A percentile compares a stretch with the other conserved stretches of the same genome.
Evolutionary conservation across 2,797 vertebrate genomes (phyloP).

Genomic region (Esox masquinongy): DNA sequence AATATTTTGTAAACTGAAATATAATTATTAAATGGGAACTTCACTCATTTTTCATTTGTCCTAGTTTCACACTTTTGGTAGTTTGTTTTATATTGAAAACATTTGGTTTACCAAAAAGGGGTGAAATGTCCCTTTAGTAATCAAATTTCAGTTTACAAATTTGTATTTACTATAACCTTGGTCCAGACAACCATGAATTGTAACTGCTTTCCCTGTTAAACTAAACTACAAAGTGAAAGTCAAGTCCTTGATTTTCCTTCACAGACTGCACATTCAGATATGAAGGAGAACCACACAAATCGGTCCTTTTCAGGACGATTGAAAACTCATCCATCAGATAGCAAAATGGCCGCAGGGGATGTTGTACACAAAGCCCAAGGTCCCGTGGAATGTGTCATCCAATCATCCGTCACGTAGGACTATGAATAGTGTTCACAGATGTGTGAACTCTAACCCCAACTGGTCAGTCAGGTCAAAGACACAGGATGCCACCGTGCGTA

Average conservation of each 20-base stretch:
- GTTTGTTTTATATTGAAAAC: too few relatives aligned
- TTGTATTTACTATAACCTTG: too few relatives aligned
- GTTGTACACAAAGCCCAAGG: neutral
- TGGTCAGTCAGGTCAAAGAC: conserved; percentile 37
- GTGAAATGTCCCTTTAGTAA: too few relatives aligned
- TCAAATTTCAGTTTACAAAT: too few relatives aligned
- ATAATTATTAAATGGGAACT: too few relatives aligned
- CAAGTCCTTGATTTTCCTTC: conserved; percentile 34
- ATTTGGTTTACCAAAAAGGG: too few relatives aligned
- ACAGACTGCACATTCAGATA: neutral
- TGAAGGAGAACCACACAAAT: conserved; percentile 1
- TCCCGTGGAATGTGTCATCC: conserved; percentile 3
- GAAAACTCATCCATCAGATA: neutral
- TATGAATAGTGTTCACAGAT: conserved; percentile 43
- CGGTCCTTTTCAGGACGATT: conserved; percentile 9
- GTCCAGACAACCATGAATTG: neutral
- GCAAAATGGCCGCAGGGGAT: neutral
- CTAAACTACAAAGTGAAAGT: conserved; percentile 13
- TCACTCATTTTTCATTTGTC: too few relatives aligned
- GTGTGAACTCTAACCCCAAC: too few relatives aligned
- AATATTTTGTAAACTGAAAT: too few relatives aligned
- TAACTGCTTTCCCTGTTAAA: neutral
- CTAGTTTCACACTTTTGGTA: too few relatives aligned
- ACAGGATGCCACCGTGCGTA: neutral
- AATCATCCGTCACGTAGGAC: conserved; percentile 8